Evolutionary conservation across 1,140 invertebrate species (phyloP).

Genomic region (Drosophila nigrodunni): DNA sequence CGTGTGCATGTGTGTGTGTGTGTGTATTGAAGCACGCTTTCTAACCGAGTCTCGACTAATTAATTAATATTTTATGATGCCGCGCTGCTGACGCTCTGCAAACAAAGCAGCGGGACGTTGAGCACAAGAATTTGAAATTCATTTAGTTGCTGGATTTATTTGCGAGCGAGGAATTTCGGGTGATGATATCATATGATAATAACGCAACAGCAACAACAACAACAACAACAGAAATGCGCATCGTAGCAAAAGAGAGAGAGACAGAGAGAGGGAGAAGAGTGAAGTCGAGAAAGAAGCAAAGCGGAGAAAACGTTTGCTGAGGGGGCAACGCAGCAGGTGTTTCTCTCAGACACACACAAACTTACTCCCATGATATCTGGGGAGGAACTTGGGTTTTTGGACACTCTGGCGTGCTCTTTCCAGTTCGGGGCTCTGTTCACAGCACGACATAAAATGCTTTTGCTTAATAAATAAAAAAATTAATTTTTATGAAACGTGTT

Average conservation of each 20-base stretch:
- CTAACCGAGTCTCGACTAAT: constrained; percentile 70
- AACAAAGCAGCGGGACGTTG: constrained; percentile 73
- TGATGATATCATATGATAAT: constrained; percentile 83
- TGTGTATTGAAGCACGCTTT: constrained; percentile 61
- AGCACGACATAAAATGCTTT: constrained; percentile 80
- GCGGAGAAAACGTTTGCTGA: constrained; percentile 39
- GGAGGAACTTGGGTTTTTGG: constrained; percentile 29
- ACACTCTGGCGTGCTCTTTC: constrained; percentile 25
- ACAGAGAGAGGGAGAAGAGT: constrained; percentile 6
- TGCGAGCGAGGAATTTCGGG: constrained; percentile 80
- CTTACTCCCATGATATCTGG: constrained; percentile 9
- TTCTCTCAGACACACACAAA: constrained; percentile 35
- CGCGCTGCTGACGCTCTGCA: constrained; percentile 68
- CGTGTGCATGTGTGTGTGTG: constrained; percentile 33
- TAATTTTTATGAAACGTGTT: constrained; percentile 83
- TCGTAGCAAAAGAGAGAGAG: constrained; percentile 6
- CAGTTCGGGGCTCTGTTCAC: constrained; percentile 48
- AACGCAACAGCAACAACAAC: constrained; percentile 60
- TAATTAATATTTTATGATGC: constrained; percentile 83
- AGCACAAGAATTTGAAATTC: constrained; percentile 75
- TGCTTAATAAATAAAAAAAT: constrained; percentile 82
- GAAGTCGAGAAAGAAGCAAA: constrained; percentile 9
- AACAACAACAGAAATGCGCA: constrained; percentile 38
- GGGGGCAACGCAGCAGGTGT: constrained; percentile 70
- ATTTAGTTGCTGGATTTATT: constrained; percentile 82